Base-by-base conservation (phyloP, 1,140 invertebrate genomes). In the Amphibalanus amphitrite region DNA sequence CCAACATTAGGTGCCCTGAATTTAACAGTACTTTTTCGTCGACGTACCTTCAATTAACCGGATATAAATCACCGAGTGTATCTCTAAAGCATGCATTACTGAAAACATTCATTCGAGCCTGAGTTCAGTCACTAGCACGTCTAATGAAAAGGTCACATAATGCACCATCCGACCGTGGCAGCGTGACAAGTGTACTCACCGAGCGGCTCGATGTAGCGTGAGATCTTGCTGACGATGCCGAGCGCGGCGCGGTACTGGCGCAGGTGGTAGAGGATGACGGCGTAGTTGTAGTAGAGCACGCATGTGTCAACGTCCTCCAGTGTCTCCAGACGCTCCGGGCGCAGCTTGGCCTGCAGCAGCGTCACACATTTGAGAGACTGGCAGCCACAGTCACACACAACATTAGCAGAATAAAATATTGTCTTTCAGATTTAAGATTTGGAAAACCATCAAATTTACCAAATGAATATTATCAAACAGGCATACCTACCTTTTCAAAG, bases 181-280 rank as follows among this genome's bases (percentile, higher is more conserved):
- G n/a, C n/a, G n/a, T n/a, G n/a, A n/a, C n/a, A n/a, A n/a, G n/a
- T 38, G 33, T 38, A 30, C 59, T 84, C 82, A 86, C 89, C 89
- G 79, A 91, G 83, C 4, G 89, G 86, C 77, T 91, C 89, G 72
- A 91, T 85, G 75, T 88, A 86, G 68, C 85, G 83, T 77, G 90
- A 89, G 1, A 91, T 78, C 75, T 86, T 87, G 72, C 89, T 88
- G 69, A 94, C 82, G 68, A 92, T 84, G 28, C 85, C 83, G 25
- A 90, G 79, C 10, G 91, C 88, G 71, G 86, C 83, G 68, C 85
- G 86, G 78, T 90, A 91, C 78, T 94, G 89, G 72, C 86, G 85
- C 0, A 87, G 85, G 76, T 92, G 90, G 79, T 89, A 94, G 4
- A 91, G 82, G 17, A 93, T 77, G 0, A 95, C 85, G 0, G 91